Conservation (phyloP, 2,113 vertebrate species). For the Bambusicola thoracicus region DNA sequence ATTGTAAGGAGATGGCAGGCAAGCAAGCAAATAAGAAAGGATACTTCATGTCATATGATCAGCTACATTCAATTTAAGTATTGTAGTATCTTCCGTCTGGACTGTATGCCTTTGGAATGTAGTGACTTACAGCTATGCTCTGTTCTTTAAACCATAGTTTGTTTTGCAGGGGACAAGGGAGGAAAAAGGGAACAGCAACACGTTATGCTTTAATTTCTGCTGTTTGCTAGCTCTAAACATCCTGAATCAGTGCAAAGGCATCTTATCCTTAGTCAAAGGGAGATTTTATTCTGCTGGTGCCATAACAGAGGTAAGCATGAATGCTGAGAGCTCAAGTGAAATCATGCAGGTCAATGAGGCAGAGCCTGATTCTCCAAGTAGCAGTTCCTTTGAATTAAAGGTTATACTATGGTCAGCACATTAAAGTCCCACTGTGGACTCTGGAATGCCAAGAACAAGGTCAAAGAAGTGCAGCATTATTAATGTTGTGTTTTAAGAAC, state of each 20-base stretch:
- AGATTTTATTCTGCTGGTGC: background rate
- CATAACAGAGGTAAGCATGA: background rate
- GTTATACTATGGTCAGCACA: constrained; percentile 55
- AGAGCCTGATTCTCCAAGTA: constrained; percentile 22
- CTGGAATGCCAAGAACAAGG: constrained; percentile 2
- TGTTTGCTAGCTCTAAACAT: background rate
- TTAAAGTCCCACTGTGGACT: background rate
- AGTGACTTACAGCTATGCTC: background rate
- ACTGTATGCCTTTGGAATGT: background rate
- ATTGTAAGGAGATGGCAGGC: background rate
- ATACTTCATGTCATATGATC: background rate
- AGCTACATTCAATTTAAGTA: constrained; percentile 4
- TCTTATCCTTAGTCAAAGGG: background rate
- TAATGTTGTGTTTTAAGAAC: constrained; percentile 43
- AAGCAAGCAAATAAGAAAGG: background rate
- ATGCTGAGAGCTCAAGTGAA: constrained; percentile 1
- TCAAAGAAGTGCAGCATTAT: constrained; percentile 36
- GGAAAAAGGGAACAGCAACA: background rate
- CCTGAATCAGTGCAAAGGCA: background rate
- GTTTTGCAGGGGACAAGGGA: background rate
- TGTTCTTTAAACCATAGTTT: background rate
- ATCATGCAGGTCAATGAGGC: constrained; percentile 45
- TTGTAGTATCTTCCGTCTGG: background rate
- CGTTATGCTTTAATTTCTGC: background rate
- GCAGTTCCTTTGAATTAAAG: constrained; percentile 42